These are phyloP conservation scores for Lycia hirtaria DNA, from an alignment of 2,888 invertebrate genomes.

Conservation along the genomic window DNA sequence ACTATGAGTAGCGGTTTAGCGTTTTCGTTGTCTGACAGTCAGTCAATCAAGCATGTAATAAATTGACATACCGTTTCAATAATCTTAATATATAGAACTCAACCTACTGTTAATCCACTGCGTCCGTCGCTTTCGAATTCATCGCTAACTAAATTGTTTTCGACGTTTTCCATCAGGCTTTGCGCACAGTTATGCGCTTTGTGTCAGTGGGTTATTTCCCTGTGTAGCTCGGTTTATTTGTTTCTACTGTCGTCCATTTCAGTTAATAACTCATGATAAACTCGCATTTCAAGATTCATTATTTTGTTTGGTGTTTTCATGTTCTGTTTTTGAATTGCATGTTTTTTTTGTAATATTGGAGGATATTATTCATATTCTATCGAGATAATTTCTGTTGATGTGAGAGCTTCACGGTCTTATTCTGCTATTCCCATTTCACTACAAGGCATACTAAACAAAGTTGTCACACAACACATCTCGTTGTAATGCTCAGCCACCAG, in stretches of 20 bases:
- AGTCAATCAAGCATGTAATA: too few relatives aligned
- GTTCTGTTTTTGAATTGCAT: background rate
- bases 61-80: too few relatives aligned
- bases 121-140: slow-evolving; percentile 65
- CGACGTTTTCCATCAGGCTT: slow-evolving; percentile 49
- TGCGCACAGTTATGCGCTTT: slow-evolving; percentile 39
- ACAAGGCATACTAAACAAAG: too few relatives aligned
- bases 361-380: too few relatives aligned
- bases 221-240: slow-evolving; percentile 28
- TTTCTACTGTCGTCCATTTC: slow-evolving; percentile 28
- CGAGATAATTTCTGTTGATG: too few relatives aligned
- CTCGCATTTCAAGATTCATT: slow-evolving; percentile 9
- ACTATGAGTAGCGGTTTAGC: too few relatives aligned
- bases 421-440: too few relatives aligned
- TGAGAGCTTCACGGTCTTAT: too few relatives aligned
- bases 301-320: slow-evolving; percentile 7
- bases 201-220: slow-evolving; percentile 40
- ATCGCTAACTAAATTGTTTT: slow-evolving; percentile 79
- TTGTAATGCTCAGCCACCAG: too few relatives aligned
- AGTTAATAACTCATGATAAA: slow-evolving; percentile 31
- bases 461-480: too few relatives aligned
- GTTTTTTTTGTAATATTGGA: background rate
- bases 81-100: background rate
- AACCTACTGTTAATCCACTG: slow-evolving; percentile 15
- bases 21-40: too few relatives aligned